Evolutionary conservation across 1,140 invertebrate species (phyloP).

Genomic region (Chelonus insularis): DNA sequence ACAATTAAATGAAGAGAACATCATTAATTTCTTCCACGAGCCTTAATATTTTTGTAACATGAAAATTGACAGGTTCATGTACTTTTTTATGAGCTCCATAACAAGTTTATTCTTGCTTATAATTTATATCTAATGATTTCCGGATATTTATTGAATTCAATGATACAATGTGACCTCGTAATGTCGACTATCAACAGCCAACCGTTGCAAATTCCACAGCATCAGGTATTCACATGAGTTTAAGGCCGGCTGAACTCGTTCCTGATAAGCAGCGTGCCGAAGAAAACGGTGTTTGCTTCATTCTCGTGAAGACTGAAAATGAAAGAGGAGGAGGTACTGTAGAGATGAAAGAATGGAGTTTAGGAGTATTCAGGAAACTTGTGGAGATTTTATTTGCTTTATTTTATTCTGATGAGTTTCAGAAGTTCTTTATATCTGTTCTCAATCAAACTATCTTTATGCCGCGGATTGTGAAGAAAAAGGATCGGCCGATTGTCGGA

Average conservation of each 20-base stretch:
- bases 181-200: conserved; percentile 4
- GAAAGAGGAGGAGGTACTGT: too few species aligned
- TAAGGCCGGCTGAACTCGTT: conserved; percentile 38
- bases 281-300: conserved; percentile 14
- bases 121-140: too few species aligned
- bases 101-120: too few species aligned
- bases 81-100: too few species aligned
- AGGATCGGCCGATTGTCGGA: background rate
- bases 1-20: too few species aligned
- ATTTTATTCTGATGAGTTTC: too few species aligned
- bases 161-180: conserved; percentile 4
- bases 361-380: too few species aligned
- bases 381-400: too few species aligned
- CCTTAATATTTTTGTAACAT: too few species aligned
- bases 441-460: background rate
- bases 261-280: conserved; percentile 42
- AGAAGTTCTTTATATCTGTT: background rate
- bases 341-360: too few species aligned
- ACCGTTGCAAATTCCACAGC: conserved; percentile 27
- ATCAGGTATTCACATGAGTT: conserved; percentile 30
- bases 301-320: background rate
- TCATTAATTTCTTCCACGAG: too few species aligned
- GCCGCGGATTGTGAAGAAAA: background rate
- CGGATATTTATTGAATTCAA: background rate
- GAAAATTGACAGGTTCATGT: too few species aligned